These are phyloP conservation scores for Eupithecia dodoneata DNA, from an alignment of 2,888 invertebrate species.

Conservation along the genomic window DNA sequence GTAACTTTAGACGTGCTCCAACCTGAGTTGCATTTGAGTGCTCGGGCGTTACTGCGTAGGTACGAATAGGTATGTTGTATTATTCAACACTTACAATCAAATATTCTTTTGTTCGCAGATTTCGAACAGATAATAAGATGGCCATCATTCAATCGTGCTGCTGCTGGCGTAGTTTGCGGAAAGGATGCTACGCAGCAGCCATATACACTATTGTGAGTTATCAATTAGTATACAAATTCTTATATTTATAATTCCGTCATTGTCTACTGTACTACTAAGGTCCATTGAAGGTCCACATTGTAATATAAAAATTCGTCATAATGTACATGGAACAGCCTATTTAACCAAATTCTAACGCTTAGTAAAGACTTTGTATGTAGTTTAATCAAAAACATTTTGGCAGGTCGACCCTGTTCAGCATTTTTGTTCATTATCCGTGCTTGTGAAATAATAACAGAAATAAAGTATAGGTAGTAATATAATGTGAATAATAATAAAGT, in stretches of 20 bases:
- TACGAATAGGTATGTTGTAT: not conserved
- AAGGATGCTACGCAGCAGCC: slow-evolving; percentile 89
- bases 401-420: not conserved
- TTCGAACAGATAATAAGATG: slow-evolving; percentile 70
- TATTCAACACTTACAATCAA: not conserved
- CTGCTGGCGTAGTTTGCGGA: slow-evolving; percentile 89
- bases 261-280: not conserved
- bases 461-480: no score
- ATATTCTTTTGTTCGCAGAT: slow-evolving; percentile 10
- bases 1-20: no score
- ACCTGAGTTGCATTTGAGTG: no score
- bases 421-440: not conserved
- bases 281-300: not conserved
- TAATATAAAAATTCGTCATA: not conserved
- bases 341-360: not conserved
- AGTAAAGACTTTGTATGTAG: not conserved
- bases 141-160: slow-evolving; percentile 90
- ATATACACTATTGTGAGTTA: slow-evolving; percentile 88
- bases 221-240: not conserved
- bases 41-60: not conserved
- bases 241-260: not conserved
- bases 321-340: not conserved
- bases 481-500: not conserved
- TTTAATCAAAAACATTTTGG: not conserved
- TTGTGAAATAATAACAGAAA: not conserved